Percentiles rank a stretch among this genome's conserved stretches.
Evolutionary conservation across 2,113 vertebrate species (phyloP).

Genomic region (Nyctereutes procyonoides): DNA sequence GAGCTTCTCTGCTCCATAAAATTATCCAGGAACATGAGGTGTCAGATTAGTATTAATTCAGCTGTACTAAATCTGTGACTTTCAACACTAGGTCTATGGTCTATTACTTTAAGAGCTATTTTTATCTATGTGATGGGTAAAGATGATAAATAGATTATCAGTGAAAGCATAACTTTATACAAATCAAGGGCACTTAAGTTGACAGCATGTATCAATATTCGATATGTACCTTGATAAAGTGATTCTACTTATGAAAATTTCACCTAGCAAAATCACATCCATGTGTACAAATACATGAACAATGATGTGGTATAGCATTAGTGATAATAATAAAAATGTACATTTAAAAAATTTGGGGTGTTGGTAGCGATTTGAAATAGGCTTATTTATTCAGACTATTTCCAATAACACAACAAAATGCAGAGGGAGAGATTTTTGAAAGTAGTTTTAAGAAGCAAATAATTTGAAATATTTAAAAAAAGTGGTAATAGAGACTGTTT

Average conservation of each 20-base stretch:
- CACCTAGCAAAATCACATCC: not conserved
- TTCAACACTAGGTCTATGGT: not conserved
- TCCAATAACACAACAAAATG: not conserved
- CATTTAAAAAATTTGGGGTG: not conserved
- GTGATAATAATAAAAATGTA: not conserved
- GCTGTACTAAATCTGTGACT: not conserved
- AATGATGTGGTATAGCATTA: not conserved
- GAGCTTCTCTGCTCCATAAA: not conserved
- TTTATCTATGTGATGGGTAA: not conserved
- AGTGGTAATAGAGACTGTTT: not conserved
- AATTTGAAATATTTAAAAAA: not conserved
- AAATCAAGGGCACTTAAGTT: not conserved
- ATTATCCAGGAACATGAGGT: not conserved
- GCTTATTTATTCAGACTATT: not conserved
- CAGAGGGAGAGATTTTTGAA: not conserved
- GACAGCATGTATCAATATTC: not conserved
- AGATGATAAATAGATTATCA: not conserved
- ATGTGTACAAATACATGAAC: not conserved
- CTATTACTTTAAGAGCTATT: not conserved
- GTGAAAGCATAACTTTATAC: not conserved
- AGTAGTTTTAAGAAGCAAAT: not conserved
- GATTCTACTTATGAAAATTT: not conserved
- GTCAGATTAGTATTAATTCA: not conserved
- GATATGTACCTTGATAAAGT: not conserved
- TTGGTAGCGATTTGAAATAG: not conserved